phyloP scores from a whole-genome alignment of 2,888 invertebrate species.

The Thyatira batis region DNA sequence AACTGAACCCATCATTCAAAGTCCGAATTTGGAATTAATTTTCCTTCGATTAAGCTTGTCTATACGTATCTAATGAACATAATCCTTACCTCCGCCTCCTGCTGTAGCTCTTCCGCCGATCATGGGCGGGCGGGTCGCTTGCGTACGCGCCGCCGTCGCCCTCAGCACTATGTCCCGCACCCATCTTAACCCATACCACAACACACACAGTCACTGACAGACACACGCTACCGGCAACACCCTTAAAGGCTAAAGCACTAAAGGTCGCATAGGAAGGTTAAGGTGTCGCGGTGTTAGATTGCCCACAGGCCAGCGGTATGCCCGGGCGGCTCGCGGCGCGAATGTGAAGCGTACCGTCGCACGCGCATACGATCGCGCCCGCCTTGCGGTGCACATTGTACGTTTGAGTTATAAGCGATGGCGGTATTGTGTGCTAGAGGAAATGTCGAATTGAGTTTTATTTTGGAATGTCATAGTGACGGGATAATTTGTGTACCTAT shows the following conservation, averaged over 20 bases:
- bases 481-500: no score
- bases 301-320: conserved; percentile 56
- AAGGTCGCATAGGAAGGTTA: conserved; percentile 20
- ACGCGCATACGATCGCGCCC: conserved; percentile 58
- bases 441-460: no score
- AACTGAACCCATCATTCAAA: no score
- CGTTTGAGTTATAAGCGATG: conserved; percentile 55
- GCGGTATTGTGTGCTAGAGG: conserved; percentile 23
- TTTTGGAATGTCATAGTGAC: no score
- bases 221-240: conserved; percentile 66
- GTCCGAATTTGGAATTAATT: no score
- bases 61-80: conserved; percentile 7
- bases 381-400: conserved; percentile 62
- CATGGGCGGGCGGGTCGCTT: conserved; percentile 76
- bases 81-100: conserved; percentile 72
- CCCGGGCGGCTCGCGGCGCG: conserved; percentile 67
- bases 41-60: no score
- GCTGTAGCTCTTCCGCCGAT: conserved; percentile 63
- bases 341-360: conserved; percentile 79
- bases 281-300: conserved; percentile 54
- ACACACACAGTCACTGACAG: conserved; percentile 72
- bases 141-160: conserved; percentile 74
- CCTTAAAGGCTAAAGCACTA: conserved; percentile 36
- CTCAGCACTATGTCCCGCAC: conserved; percentile 79
- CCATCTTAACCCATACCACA: conserved; percentile 78